These are phyloP conservation scores for Otus sunia DNA, from an alignment of 2,113 vertebrate genomes.

Conservation along the genomic window DNA sequence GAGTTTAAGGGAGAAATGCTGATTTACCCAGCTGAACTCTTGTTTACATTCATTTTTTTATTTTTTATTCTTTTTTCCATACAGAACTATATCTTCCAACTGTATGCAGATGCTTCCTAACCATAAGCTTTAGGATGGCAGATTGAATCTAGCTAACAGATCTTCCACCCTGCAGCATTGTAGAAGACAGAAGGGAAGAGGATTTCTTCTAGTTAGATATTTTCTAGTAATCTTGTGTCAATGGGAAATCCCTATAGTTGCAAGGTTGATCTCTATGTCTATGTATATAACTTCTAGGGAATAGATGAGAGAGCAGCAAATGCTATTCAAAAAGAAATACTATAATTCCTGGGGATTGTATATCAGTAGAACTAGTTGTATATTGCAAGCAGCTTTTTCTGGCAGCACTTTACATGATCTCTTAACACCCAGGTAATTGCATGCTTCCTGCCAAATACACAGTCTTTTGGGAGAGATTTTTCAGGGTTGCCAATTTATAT, in stretches of 20 bases:
- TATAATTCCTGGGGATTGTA: not conserved
- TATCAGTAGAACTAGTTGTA: not conserved
- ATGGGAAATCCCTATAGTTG: not conserved
- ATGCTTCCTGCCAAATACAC: not conserved
- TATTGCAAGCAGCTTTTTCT: not conserved
- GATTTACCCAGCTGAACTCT: not conserved
- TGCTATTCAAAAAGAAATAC: not conserved
- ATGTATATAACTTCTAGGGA: not conserved
- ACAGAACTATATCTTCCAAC: not conserved
- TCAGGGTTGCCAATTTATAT: not conserved
- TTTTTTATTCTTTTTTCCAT: not conserved
- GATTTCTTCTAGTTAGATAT: not conserved
- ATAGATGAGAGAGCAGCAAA: not conserved
- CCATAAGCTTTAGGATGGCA: not conserved
- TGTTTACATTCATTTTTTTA: not conserved
- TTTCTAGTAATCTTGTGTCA: not conserved
- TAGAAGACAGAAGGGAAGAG: not conserved
- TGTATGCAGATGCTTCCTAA: not conserved
- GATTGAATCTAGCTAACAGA: not conserved
- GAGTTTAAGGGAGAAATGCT: constrained; percentile 6
- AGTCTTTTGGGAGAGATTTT: not conserved
- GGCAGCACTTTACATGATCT: not conserved
- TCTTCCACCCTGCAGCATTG: not conserved
- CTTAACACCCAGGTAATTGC: not conserved
- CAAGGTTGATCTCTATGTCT: not conserved